These are phyloP conservation scores for Dysidea cf. avara DNA, from an alignment of 37 sponge, comb jelly and placozoan genomes.

Conservation along the genomic window DNA sequence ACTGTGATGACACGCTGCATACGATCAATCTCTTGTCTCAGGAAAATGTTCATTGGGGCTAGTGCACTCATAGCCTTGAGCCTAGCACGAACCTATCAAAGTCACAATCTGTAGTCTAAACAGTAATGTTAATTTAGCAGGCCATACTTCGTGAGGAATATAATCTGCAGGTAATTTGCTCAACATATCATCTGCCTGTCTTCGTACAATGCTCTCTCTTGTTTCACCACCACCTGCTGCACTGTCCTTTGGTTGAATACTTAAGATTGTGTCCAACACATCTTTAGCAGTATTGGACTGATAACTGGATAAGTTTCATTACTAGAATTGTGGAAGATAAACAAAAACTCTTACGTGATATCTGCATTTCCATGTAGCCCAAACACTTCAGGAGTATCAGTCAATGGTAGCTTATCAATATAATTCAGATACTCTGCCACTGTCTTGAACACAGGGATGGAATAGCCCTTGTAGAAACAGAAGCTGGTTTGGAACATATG, in stretches of 20 bases:
- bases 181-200: conserved; percentile 92
- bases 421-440: conserved; percentile 82
- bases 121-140: neutral
- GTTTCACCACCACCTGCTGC: conserved; percentile 96
- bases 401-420: conserved; percentile 91
- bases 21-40: conserved; percentile 97
- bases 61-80: conserved; percentile 92
- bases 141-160: conserved; percentile 87
- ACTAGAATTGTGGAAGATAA: neutral
- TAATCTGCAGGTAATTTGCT: conserved; percentile 94
- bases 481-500: conserved; percentile 86
- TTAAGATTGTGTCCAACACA: conserved; percentile 92
- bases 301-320: conserved; percentile 46
- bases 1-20: conserved; percentile 96
- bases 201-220: conserved; percentile 89
- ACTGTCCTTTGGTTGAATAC: conserved; percentile 99
- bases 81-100: conserved; percentile 75
- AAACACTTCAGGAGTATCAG: conserved; percentile 98
- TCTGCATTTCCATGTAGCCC: conserved; percentile 98
- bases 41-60: conserved; percentile 98
- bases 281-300: conserved; percentile 94
- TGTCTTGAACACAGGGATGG: conserved; percentile 80
- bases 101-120: neutral
- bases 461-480: conserved; percentile 92
- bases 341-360: conserved; percentile 77